Percentiles rank a stretch among this genome's conserved stretches.
Evolutionary conservation across 2,113 vertebrate genomes (phyloP).

Genomic region (Embiotoca jacksoni): DNA sequence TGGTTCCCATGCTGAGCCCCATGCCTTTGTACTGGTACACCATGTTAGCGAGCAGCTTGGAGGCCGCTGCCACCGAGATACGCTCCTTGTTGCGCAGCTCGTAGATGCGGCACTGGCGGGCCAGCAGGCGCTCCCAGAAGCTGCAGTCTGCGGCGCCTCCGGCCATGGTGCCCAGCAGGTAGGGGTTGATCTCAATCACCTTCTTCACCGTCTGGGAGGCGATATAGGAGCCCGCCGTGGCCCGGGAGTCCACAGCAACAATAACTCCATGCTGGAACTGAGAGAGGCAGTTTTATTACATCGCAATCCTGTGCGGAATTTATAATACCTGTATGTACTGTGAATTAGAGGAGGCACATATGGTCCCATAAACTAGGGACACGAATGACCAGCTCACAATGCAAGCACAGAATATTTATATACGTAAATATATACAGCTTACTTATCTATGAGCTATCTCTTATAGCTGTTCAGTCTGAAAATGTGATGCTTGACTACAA

Average conservation of each 20-base stretch:
- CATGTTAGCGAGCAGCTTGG: slow-evolving; percentile 96
- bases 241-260: slow-evolving; percentile 92
- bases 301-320: background rate
- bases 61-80: slow-evolving; percentile 93
- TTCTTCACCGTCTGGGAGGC: slow-evolving; percentile 94
- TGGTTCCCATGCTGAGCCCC: slow-evolving; percentile 96
- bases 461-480: background rate
- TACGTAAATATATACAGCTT: too few relatives aligned
- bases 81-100: slow-evolving; percentile 95
- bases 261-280: slow-evolving; percentile 92
- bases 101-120: slow-evolving; percentile 93
- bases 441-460: background rate
- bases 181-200: slow-evolving; percentile 94
- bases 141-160: slow-evolving; percentile 93
- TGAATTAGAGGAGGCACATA: background rate
- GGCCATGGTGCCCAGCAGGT: slow-evolving; percentile 94
- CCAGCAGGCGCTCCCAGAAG: slow-evolving; percentile 93
- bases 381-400: too few relatives aligned
- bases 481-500: background rate
- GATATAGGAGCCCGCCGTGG: slow-evolving; percentile 92
- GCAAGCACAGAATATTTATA: too few relatives aligned
- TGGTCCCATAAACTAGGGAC: background rate
- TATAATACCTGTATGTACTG: background rate
- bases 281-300: slow-evolving; percentile 12
- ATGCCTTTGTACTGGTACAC: slow-evolving; percentile 96